A percentile compares a stretch with the other conserved stretches of the same genome.
phyloP scores from a whole-genome alignment of 2,888 invertebrate genomes.

The Temnothorax unifasciatus region DNA sequence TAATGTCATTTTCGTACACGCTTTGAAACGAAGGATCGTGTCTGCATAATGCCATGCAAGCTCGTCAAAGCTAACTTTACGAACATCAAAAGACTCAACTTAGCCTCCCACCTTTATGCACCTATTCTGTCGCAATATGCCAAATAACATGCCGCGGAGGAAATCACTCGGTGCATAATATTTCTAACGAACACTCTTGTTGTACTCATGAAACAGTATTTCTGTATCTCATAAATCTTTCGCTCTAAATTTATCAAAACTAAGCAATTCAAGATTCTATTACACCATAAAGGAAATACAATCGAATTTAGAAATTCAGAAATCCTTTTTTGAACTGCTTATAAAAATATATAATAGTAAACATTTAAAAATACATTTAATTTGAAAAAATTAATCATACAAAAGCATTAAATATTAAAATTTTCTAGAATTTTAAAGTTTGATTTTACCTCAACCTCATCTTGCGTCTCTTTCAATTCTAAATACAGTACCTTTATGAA shows the following conservation, averaged over 20 bases:
- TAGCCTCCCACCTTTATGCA: constrained; percentile 28
- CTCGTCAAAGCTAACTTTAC: constrained; percentile 39
- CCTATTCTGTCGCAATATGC: constrained; percentile 38
- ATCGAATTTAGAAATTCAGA: background rate
- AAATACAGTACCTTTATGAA: background rate
- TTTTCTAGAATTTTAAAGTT: background rate
- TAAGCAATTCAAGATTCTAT: background rate
- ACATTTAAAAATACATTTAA: background rate
- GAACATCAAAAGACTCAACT: constrained; percentile 49
- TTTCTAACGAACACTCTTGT: constrained; percentile 35
- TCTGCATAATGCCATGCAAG: constrained; percentile 51
- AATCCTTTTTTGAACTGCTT: background rate
- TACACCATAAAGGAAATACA: background rate
- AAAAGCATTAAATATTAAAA: background rate
- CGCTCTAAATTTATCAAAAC: background rate
- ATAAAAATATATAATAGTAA: background rate
- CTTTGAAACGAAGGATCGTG: constrained; percentile 46
- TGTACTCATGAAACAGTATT: constrained; percentile 2
- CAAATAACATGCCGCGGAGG: constrained; percentile 39
- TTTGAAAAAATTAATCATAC: background rate
- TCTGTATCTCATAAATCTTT: constrained; percentile 23
- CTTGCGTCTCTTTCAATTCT: background rate
- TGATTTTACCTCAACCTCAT: background rate
- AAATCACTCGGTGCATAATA: constrained; percentile 50
- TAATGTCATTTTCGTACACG: constrained; percentile 48